Evolutionary conservation across 1,140 invertebrate genomes (phyloP).

Genomic region (Drosophila lini): DNA sequence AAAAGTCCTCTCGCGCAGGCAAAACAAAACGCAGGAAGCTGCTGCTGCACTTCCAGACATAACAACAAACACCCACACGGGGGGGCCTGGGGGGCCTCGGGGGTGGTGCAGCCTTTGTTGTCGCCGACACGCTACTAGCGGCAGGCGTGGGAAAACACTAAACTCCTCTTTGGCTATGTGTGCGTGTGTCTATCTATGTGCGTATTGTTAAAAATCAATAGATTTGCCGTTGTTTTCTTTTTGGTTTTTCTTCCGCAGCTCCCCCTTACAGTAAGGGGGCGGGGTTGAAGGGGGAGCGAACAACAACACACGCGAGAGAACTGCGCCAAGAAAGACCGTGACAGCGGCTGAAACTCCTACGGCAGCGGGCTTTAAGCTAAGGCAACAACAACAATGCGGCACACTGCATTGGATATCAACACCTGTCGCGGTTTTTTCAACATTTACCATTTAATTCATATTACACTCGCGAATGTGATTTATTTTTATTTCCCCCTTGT

Average conservation of each 20-base stretch:
- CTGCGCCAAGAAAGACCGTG: not conserved
- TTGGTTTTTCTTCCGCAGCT: slow-evolving; percentile 41
- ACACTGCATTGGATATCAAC: not conserved
- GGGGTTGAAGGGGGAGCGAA: not conserved
- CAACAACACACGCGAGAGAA: slow-evolving; percentile 24
- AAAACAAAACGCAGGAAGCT: slow-evolving; percentile 45
- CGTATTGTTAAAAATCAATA: slow-evolving; percentile 79
- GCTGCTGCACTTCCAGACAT: slow-evolving; percentile 25
- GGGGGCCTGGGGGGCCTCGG: no score
- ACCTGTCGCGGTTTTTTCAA: slow-evolving; percentile 33
- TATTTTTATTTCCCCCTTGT: slow-evolving; percentile 4
- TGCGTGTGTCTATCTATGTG: slow-evolving; percentile 40
- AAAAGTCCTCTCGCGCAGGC: slow-evolving; percentile 50
- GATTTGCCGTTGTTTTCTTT: slow-evolving; percentile 54
- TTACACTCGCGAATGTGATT: slow-evolving; percentile 24
- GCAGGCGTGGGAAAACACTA: slow-evolving; percentile 27
- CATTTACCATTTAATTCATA: slow-evolving; percentile 53
- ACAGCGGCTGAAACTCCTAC: not conserved
- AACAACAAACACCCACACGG: slow-evolving; percentile 22
- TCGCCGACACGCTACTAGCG: slow-evolving; percentile 9
- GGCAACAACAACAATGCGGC: not conserved
- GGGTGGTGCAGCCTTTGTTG: slow-evolving; percentile 23
- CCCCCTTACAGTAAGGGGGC: slow-evolving; percentile 1
- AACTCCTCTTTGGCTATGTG: slow-evolving; percentile 16
- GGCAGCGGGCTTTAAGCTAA: not conserved